phyloP scores from a whole-genome alignment of 2,113 vertebrate genomes.

The Stigmatopora argus region DNA sequence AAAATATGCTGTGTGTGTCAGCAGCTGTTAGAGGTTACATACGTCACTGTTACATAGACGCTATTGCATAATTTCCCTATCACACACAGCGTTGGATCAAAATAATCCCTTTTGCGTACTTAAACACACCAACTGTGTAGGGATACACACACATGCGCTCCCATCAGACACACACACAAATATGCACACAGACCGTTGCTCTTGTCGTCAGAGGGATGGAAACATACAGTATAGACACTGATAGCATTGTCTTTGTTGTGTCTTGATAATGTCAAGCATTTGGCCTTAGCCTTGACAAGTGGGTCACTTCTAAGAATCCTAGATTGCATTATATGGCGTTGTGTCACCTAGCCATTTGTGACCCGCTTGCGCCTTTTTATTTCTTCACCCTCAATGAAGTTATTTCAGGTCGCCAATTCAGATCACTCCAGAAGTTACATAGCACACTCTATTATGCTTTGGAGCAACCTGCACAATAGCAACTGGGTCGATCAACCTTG shows the following conservation, averaged over 20 bases:
- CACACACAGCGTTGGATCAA: constrained; percentile 44
- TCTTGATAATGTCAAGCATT: constrained; percentile 61
- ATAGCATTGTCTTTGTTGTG: constrained; percentile 62
- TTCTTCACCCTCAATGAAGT: not conserved
- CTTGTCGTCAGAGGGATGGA: constrained; percentile 8
- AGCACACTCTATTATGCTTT: not conserved
- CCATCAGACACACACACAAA: constrained; percentile 8
- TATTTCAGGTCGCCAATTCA: not conserved
- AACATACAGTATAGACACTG: constrained; percentile 38
- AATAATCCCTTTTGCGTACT: constrained; percentile 48
- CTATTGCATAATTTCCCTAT: constrained; percentile 52
- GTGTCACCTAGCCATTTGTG: constrained; percentile 39
- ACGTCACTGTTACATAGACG: constrained; percentile 50
- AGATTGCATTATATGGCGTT: constrained; percentile 58
- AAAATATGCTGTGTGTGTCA: not conserved
- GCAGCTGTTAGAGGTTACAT: constrained; percentile 41
- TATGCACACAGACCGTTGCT: not conserved
- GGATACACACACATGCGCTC: constrained; percentile 4
- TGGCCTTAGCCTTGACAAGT: constrained; percentile 64
- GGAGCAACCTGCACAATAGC: not conserved
- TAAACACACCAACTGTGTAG: constrained; percentile 34
- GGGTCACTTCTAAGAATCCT: constrained; percentile 47
- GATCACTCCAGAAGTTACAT: not conserved
- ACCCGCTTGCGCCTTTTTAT: not conserved
- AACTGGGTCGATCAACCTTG: not conserved